Evolutionary conservation across 1,140 invertebrate genomes (phyloP), one percentile per base, ranked within the genome.

Genomic region (Leptinotarsa undecemlineata): DNA sequence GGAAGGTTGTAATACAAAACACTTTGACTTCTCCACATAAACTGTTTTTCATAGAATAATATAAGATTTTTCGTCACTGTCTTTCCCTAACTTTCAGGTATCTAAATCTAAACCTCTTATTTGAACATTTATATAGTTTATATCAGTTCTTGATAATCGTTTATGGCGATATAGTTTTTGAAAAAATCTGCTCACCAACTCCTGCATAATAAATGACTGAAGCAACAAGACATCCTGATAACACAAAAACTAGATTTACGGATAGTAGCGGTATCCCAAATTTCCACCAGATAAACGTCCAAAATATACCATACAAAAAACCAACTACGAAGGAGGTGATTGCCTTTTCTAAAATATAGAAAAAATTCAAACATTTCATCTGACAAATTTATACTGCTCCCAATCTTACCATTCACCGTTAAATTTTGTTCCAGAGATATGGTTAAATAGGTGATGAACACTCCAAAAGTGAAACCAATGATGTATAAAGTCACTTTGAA

Each of bases 401-500:
- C 4, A n/a, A 68, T 68, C 74, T 80, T 81, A 85, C 83, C 79
- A 71, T 77, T 62, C 17, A 74, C 26, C 26, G 73, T 66, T n/a
- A 78, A 60, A 47, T 80, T 48, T 62, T 75, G 72, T 23, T 76
- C 48, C 47, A 67, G 20, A 4, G 74, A 61, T 48, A 87, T 81
- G 13, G 87, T 61, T 64, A 86, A 85, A 67, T 87, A 88, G 6
- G 86, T 86, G 3, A 90, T 74, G 8, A 89, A 77, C 20, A 86
- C 85, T 15, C 88, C 87, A 75, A 84, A 83, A 4, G 87, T 81
- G 72, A 86, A 84, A 42, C 86, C 87, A 17, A 88, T 74, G 4
- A 90, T 75, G 76, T 90, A 90, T 83, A 90, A 86, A 81, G 90
- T 89, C 73, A 87, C 86, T 79, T 88, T 89, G 79, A 91, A 90